phyloP scores from a whole-genome alignment of 2,113 vertebrate species.

The Ancistrus triradiatus region DNA sequence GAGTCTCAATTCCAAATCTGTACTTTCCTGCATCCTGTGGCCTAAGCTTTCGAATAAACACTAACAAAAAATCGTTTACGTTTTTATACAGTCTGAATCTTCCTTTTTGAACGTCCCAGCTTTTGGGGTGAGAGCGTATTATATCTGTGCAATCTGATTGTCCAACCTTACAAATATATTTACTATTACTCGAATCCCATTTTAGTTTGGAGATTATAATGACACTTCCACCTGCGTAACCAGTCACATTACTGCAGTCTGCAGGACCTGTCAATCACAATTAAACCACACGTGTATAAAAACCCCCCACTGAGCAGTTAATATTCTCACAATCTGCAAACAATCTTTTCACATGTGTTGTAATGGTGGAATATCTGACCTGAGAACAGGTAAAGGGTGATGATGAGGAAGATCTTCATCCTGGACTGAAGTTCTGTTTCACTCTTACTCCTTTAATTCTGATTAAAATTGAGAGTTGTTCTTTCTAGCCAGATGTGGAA shows the following conservation, averaged over 20 bases:
- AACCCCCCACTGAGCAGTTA: background rate
- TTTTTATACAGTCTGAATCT: slow-evolving; percentile 19
- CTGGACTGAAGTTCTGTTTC: background rate
- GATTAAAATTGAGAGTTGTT: too few relatives aligned
- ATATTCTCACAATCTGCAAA: background rate
- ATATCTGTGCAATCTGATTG: background rate
- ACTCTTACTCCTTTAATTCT: too few relatives aligned
- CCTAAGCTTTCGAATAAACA: slow-evolving; percentile 22
- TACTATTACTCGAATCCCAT: background rate
- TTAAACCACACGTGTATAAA: background rate
- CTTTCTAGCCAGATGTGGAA: too few relatives aligned
- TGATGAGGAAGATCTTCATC: slow-evolving; percentile 23
- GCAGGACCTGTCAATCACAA: slow-evolving; percentile 10
- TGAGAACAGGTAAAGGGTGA: slow-evolving; percentile 19
- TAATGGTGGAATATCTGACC: slow-evolving; percentile 6
- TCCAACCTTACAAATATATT: background rate
- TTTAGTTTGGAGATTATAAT: background rate
- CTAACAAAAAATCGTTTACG: background rate
- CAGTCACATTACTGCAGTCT: background rate
- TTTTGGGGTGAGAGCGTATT: background rate
- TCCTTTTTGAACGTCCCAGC: background rate
- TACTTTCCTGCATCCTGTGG: slow-evolving; percentile 13
- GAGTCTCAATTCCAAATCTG: background rate
- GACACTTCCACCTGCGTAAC: slow-evolving; percentile 5
- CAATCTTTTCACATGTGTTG: background rate